These are phyloP conservation scores for Hirtodrosophila histrioides DNA, from an alignment of 2,888 invertebrate genomes.

Conservation along the genomic window DNA sequence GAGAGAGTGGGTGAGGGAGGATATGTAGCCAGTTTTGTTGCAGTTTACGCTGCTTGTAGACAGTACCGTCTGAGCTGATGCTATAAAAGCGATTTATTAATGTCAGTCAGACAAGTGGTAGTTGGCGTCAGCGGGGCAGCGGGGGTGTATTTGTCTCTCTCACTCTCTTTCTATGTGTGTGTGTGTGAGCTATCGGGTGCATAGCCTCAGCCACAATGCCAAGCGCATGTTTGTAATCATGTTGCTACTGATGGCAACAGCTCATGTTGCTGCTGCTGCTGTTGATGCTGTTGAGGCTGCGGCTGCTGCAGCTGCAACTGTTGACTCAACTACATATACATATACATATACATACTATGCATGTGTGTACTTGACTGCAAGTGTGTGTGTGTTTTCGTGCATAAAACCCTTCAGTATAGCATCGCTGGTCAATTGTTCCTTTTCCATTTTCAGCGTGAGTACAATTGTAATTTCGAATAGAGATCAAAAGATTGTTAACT, in stretches of 20 bases:
- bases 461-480: not conserved
- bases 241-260: slow-evolving; percentile 64
- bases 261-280: slow-evolving; percentile 62
- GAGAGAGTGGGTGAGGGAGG: slow-evolving; percentile 7
- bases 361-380: slow-evolving; percentile 12
- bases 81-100: slow-evolving; percentile 79
- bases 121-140: slow-evolving; percentile 45
- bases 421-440: slow-evolving; percentile 10
- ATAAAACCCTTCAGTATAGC: slow-evolving; percentile 10
- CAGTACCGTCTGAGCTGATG: slow-evolving; percentile 54
- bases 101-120: slow-evolving; percentile 75
- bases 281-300: slow-evolving; percentile 27
- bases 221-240: slow-evolving; percentile 70
- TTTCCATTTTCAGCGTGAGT: not conserved
- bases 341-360: slow-evolving; percentile 8
- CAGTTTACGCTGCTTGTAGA: slow-evolving; percentile 44
- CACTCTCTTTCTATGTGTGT: not conserved
- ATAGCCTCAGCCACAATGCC: slow-evolving; percentile 33
- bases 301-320: slow-evolving; percentile 52
- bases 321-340: slow-evolving; percentile 27
- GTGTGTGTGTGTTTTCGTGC: slow-evolving; percentile 2
- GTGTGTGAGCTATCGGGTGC: slow-evolving; percentile 35
- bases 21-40: slow-evolving; percentile 47
- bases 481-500: not conserved
- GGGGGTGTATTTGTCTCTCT: not conserved